phyloP scores from a whole-genome alignment of 2,797 vertebrate species.

The Gymnothorax reevesii region DNA sequence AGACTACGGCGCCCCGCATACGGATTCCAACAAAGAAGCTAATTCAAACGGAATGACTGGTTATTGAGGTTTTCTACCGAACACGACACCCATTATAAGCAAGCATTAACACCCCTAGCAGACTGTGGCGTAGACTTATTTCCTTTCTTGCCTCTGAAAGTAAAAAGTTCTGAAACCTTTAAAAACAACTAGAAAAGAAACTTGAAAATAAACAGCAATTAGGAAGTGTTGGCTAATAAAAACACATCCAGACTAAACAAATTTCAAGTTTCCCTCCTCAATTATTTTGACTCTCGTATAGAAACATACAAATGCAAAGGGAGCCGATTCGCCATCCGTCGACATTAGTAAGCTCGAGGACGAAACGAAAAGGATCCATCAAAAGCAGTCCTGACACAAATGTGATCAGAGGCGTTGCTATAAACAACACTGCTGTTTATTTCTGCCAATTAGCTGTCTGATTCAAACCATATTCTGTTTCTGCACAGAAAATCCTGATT shows the following conservation, averaged over 20 bases:
- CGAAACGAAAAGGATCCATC: not conserved
- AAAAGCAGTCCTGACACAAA: not conserved
- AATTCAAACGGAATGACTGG: conserved; percentile 25
- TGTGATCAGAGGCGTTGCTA: conserved; percentile 1
- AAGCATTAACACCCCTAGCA: not conserved
- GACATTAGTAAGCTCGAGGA: not conserved
- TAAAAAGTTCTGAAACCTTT: not conserved
- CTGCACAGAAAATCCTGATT: not conserved
- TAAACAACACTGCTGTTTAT: not conserved
- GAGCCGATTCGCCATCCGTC: not conserved
- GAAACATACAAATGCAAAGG: not conserved
- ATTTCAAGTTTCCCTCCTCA: not conserved
- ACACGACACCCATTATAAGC: not conserved
- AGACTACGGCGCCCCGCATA: conserved; percentile 23
- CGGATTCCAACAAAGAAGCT: conserved; percentile 22
- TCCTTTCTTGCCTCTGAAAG: not conserved
- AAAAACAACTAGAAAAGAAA: not conserved
- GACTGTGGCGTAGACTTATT: not conserved
- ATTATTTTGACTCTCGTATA: not conserved
- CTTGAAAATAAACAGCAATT: not conserved
- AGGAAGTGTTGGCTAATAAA: not conserved
- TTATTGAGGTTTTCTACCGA: conserved; percentile 18
- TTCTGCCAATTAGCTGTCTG: conserved; percentile 1
- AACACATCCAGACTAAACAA: not conserved
- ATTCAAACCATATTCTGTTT: not conserved